A percentile compares a stretch with the other conserved stretches of the same genome.
Conservation (phyloP, 1,140 invertebrate species). For the Ooceraea biroi region DNA sequence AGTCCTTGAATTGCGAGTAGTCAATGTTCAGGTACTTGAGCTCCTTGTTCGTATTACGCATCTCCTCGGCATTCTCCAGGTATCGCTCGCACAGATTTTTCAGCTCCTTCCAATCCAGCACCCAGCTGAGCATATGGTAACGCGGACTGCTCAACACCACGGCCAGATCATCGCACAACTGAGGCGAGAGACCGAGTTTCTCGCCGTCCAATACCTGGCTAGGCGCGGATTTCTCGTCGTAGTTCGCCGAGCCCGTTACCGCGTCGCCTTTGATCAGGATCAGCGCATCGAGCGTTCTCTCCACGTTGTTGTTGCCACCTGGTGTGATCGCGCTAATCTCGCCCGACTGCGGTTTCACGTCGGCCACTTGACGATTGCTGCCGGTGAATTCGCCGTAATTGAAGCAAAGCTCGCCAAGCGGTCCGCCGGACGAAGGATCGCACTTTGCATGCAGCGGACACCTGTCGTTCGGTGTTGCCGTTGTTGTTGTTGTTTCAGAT, state of each 20-base stretch:
- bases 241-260: slow-evolving; percentile 83
- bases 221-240: slow-evolving; percentile 85
- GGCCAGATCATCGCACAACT: slow-evolving; percentile 88
- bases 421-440: slow-evolving; percentile 51
- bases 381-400: slow-evolving; percentile 78
- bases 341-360: slow-evolving; percentile 50
- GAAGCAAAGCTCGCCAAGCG: slow-evolving; percentile 78
- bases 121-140: slow-evolving; percentile 89
- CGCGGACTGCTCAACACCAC: slow-evolving; percentile 88
- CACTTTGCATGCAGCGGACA: slow-evolving; percentile 76
- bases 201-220: slow-evolving; percentile 86
- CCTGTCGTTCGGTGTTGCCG: slow-evolving; percentile 54
- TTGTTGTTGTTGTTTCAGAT: background rate
- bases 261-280: slow-evolving; percentile 84
- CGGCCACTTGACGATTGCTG: background rate
- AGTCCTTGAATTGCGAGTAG: slow-evolving; percentile 88
- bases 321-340: background rate
- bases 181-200: slow-evolving; percentile 87
- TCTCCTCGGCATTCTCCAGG: slow-evolving; percentile 87
- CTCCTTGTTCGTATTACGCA: slow-evolving; percentile 88
- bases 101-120: slow-evolving; percentile 87
- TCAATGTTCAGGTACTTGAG: slow-evolving; percentile 89
- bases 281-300: slow-evolving; percentile 83
- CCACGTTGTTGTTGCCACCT: slow-evolving; percentile 73
- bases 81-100: slow-evolving; percentile 88